Percentiles rank a stretch among this genome's conserved stretches.
These are phyloP conservation scores for Pristionchus arcanus DNA, from an alignment of 2,888 invertebrate genomes.

Conservation along the genomic window DNA sequence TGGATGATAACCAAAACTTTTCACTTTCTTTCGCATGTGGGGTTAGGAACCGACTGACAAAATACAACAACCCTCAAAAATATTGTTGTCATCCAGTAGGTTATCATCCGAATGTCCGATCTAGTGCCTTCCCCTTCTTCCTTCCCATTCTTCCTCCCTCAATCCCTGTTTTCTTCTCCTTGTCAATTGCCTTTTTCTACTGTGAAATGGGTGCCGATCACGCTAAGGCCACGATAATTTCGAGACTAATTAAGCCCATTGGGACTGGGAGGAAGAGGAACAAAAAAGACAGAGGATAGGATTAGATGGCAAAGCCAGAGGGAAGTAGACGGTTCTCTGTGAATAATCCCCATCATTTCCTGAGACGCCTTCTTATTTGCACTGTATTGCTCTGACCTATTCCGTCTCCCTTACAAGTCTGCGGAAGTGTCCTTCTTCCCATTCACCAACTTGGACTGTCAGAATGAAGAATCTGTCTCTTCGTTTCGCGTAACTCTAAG, in stretches of 20 bases:
- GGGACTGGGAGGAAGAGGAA: neutral
- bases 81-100: too few species aligned
- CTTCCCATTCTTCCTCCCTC: neutral
- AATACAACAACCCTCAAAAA: too few species aligned
- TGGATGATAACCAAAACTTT: too few species aligned
- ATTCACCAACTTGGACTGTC: neutral
- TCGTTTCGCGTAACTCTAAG: neutral
- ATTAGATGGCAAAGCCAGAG: neutral
- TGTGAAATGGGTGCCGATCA: slow-evolving; percentile 20
- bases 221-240: slow-evolving; percentile 29
- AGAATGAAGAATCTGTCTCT: neutral
- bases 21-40: too few species aligned
- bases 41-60: too few species aligned
- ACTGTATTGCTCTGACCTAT: neutral
- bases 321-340: neutral
- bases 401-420: neutral
- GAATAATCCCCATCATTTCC: neutral
- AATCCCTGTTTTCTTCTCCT: neutral
- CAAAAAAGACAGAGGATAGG: neutral
- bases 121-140: neutral
- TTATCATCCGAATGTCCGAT: too few species aligned
- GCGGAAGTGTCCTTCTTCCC: neutral
- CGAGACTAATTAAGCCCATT: neutral
- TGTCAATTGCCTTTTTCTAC: neutral
- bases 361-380: neutral